These are phyloP conservation scores for Ceratoteleas bidentatus DNA, from an alignment of 1,140 invertebrate species.

Conservation along the genomic window DNA sequence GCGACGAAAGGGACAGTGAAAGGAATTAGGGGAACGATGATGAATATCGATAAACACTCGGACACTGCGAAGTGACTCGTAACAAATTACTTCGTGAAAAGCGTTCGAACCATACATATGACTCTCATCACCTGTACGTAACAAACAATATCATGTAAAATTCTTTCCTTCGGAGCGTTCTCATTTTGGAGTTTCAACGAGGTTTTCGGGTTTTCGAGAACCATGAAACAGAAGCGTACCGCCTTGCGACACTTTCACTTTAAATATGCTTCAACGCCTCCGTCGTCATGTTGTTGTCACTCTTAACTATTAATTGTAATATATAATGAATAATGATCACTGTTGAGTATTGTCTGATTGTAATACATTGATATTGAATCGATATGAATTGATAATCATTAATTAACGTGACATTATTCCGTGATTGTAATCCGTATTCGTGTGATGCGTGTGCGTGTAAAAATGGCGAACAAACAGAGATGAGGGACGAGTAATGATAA, in stretches of 20 bases:
- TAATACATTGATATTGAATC: conserved; percentile 82
- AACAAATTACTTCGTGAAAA: conserved; percentile 66
- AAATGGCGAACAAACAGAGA: conserved; percentile 55
- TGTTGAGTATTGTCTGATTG: conserved; percentile 83
- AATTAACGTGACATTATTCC: conserved; percentile 80
- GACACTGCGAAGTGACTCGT: conserved; percentile 48
- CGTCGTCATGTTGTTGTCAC: conserved; percentile 82
- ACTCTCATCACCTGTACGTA: conserved; percentile 65
- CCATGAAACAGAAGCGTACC: conserved; percentile 54
- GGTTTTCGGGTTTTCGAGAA: conserved; percentile 34
- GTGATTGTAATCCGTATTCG: conserved; percentile 79
- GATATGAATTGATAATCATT: conserved; percentile 82
- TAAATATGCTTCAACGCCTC: conserved; percentile 80
- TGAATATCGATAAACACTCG: conserved; percentile 57
- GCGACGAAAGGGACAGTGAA: neutral
- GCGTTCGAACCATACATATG: conserved; percentile 69
- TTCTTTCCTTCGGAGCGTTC: conserved; percentile 47
- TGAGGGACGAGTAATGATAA: conserved; percentile 40
- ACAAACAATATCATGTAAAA: conserved; percentile 66
- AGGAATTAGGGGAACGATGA: conserved; percentile 18
- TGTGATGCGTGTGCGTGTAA: conserved; percentile 68
- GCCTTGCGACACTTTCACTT: conserved; percentile 68
- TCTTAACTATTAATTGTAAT: conserved; percentile 82
- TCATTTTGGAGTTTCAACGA: conserved; percentile 32
- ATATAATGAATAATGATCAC: conserved; percentile 82